Base-by-base conservation (phyloP, 2,888 invertebrate genomes). In the Branchellion lobata region DNA sequence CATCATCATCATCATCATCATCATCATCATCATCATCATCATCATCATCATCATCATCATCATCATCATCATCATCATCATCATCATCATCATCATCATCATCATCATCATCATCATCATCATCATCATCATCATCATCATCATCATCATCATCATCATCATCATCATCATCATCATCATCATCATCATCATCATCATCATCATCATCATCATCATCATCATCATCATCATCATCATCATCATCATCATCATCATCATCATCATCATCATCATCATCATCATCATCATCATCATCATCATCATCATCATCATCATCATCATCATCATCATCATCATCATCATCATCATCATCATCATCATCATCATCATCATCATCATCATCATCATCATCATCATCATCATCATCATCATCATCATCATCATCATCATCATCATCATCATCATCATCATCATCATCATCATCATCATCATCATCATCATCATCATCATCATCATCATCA, bases 181-280 rank as follows among this genome's bases (percentile, higher is more conserved):
- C 65, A 5, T 65, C 65, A 65, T 65, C 65, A 65, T 65, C 65
- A 27, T 65, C n/a, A 65, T 65, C 40, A 40, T 40, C 40, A 40
- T 40, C 40, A 40, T 40, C 40, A 40, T 14, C 40, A 40, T 40
- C 40, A 40, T 11, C 29, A 33, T 21, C 5, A 31, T 24, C 69
- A 69, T 65, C 96, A 84, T 92, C 14, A 73, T 73, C 27, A 34
- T 36, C 3, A 72, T 73, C 40, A 36, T 29, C 24, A 27, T 73
- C 24, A 72, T 94, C 91, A 80, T 87, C 86, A 84, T 96, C 96
- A 87, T 96, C 87, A 68, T 87, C 87, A 40, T 86, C 81, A 81
- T 87, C 87, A 27, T 86, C 87, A 78, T 86, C 79, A 82, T 86
- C 85, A 75, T 87, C 86, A 0, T 86, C 86, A 80, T 87, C 86